Evolutionary conservation across 2,888 invertebrate genomes (phyloP).

Genomic region (Eupithecia pulchellata): DNA sequence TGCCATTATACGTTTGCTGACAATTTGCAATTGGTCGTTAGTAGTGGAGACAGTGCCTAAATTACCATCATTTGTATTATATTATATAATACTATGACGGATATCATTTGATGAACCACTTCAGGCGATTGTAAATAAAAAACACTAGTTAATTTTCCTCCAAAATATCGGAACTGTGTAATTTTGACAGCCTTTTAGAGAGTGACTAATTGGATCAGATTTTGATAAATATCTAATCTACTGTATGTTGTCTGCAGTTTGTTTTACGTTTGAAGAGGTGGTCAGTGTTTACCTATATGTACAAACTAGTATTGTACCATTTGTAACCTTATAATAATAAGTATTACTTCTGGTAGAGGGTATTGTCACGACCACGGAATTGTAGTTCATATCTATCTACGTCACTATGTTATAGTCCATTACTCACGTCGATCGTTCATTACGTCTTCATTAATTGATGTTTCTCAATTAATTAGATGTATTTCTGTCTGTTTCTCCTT

Average conservation of each 20-base stretch:
- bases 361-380: conserved; percentile 18
- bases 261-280: background rate
- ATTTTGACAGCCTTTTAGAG: background rate
- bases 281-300: background rate
- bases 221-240: too few relatives aligned
- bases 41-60: conserved; percentile 17
- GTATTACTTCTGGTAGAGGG: background rate
- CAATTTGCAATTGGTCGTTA: conserved; percentile 27
- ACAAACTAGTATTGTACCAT: too few relatives aligned
- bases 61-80: conserved; percentile 11
- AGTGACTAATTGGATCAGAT: background rate
- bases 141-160: background rate
- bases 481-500: conserved; percentile 13
- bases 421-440: conserved; percentile 19
- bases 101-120: background rate
- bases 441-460: conserved; percentile 16
- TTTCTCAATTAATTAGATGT: conserved; percentile 25
- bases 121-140: background rate
- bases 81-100: conserved; percentile 17
- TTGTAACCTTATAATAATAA: too few relatives aligned
- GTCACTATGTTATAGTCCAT: conserved; percentile 21
- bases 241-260: background rate
- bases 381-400: conserved; percentile 13
- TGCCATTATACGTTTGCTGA: conserved; percentile 2
- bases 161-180: background rate